Percentiles rank a stretch among this genome's conserved stretches.
Evolutionary conservation across 2,888 invertebrate genomes (phyloP).

Genomic region (Heliconius hortense): DNA sequence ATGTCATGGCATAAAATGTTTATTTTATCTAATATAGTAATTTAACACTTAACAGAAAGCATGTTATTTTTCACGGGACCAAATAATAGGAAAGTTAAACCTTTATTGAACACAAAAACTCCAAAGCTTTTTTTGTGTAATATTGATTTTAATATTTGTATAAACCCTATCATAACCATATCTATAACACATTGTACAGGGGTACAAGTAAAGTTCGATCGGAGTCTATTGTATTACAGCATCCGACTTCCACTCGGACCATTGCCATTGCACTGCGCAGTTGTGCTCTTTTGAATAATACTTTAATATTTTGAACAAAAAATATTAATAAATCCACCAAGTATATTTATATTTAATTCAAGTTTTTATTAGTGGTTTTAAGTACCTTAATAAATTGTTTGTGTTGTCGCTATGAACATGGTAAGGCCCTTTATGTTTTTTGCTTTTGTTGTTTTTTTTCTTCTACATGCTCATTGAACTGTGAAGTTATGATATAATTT

Average conservation of each 20-base stretch:
- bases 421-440: conserved; percentile 71
- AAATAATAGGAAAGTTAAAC: not conserved
- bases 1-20: not conserved
- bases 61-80: not conserved
- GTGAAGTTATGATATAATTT: conserved; percentile 80
- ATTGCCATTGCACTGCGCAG: conserved; percentile 64
- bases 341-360: conserved; percentile 53
- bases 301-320: conserved; percentile 50
- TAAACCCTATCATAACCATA: conserved; percentile 65
- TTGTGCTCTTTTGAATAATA: conserved; percentile 62
- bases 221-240: conserved; percentile 69
- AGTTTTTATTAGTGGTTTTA: conserved; percentile 61
- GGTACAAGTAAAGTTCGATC: conserved; percentile 59
- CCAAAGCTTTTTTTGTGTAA: conserved; percentile 33
- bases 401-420: conserved; percentile 75
- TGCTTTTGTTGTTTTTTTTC: conserved; percentile 57
- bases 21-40: not conserved
- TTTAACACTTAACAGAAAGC: not conserved
- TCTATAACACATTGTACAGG: conserved; percentile 55
- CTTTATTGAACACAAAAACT: not conserved
- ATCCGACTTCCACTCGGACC: conserved; percentile 67
- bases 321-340: conserved; percentile 56
- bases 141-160: conserved; percentile 69
- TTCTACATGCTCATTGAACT: conserved; percentile 69
- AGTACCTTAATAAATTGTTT: conserved; percentile 67